Percentiles rank a stretch among this genome's conserved stretches.
phyloP scores from a whole-genome alignment of 2,888 invertebrate species.

The Brachyopa scutellaris region DNA sequence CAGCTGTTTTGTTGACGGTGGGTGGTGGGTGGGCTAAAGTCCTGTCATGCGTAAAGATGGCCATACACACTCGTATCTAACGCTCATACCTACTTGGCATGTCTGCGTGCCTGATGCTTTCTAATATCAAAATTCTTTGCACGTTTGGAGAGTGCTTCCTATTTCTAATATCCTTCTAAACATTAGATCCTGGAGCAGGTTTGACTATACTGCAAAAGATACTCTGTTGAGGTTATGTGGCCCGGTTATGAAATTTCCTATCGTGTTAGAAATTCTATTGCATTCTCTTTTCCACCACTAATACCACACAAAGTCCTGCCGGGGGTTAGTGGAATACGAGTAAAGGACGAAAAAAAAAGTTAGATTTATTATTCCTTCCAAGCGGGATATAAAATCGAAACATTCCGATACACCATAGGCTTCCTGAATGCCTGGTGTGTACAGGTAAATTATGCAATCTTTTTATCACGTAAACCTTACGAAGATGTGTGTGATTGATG shows the following conservation, averaged over 20 bases:
- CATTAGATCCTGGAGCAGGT: conserved; percentile 26
- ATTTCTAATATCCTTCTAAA: conserved; percentile 59
- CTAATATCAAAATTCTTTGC: conserved; percentile 81
- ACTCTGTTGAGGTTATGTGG: conserved; percentile 22
- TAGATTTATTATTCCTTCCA: background rate
- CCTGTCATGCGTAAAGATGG: conserved; percentile 69
- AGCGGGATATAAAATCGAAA: background rate
- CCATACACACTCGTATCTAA: conserved; percentile 9
- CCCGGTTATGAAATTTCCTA: conserved; percentile 63
- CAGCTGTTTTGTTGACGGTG: background rate
- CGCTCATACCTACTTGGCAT: conserved; percentile 34
- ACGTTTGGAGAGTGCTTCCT: conserved; percentile 76
- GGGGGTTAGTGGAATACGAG: too few relatives aligned
- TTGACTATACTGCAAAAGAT: too few relatives aligned
- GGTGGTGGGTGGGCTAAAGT: conserved; percentile 10
- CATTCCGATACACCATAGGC: conserved; percentile 64
- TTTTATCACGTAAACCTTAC: conserved; percentile 72
- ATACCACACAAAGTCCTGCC: background rate
- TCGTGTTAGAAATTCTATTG: conserved; percentile 52
- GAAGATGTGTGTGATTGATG: conserved; percentile 49
- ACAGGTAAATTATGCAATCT: conserved; percentile 82
- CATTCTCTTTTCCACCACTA: conserved; percentile 32
- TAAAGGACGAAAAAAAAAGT: too few relatives aligned
- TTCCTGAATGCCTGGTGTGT: conserved; percentile 78
- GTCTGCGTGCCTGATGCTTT: conserved; percentile 78